Percentiles rank a stretch among this genome's conserved stretches.
Evolutionary conservation across 2,797 vertebrate genomes (phyloP).

Genomic region (Prionace glauca): DNA sequence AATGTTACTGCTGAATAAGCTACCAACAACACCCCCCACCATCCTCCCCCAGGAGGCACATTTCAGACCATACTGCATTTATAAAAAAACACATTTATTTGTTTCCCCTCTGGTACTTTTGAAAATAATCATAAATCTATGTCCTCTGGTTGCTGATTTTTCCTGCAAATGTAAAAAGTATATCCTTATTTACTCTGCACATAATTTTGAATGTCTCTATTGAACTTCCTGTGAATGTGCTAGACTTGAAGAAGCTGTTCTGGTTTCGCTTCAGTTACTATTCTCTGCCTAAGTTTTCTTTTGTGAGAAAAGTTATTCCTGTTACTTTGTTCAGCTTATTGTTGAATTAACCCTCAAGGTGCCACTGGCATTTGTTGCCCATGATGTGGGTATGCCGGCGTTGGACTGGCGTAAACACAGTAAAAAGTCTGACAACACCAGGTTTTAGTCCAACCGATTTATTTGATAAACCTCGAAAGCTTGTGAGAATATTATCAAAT

Average conservation of each 20-base stretch:
- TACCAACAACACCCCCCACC: background rate
- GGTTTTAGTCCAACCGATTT: too few relatives aligned
- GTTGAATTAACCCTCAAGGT: too few relatives aligned
- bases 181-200: background rate
- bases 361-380: background rate
- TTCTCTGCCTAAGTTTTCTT: background rate
- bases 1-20: background rate
- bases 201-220: background rate
- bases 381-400: too few relatives aligned
- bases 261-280: background rate
- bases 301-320: background rate
- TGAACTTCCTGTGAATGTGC: background rate
- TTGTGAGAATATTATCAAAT: too few relatives aligned
- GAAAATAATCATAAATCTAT: background rate
- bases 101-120: background rate
- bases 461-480: too few relatives aligned
- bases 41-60: background rate
- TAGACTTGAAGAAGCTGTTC: background rate
- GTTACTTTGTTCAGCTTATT: background rate
- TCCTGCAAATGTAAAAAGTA: background rate
- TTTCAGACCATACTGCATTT: background rate
- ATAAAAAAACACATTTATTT: background rate
- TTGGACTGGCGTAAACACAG: too few relatives aligned
- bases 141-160: background rate
- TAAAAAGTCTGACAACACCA: too few relatives aligned